Base-by-base conservation (phyloP, 2,888 invertebrate genomes). In the Zhuqinia jingwanae region DNA sequence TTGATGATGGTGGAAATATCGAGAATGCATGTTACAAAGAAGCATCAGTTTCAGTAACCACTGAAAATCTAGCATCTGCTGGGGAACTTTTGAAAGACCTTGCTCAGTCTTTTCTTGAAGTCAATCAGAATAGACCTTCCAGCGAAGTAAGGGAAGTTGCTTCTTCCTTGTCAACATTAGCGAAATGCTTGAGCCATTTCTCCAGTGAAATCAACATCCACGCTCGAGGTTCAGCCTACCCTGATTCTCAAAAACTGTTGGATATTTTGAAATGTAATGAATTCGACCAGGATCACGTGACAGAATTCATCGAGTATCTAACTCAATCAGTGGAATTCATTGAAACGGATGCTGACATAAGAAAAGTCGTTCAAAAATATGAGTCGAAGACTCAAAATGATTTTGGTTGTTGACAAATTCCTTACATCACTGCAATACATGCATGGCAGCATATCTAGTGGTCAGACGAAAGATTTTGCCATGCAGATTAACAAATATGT, bases 1-100 rank as follows among this genome's bases (percentile, higher is more conserved):
- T 79, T 50, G 79, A 79, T 8, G 68, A 79, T 17, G 79, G 79
- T n/a, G 45, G 47, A 25, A 65, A 68, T n/a, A 47, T 79, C 1
- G 79, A 79, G 30, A 50, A 79, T 30, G 22, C 25, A 13, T 79
- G 65, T 36, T 65, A 60, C 30, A 8, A 11, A 47, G 53, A 27
- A 20, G 79, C 63, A 2, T 79, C 79, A 6, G 30, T 30, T 20
- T 11, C 45, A 45, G 25, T 78, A n/a, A 42, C 45, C 2, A 27
- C 27, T 47, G 17, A 2, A 60, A 25, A 17, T 15, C 36, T 63
- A 1, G 15, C 1, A 0, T 1, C 36, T 6, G 63, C 63, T 11
- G 58, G 6, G 1, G 11, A 47, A 13, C 15, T 10, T 1, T 42
- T 36, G 1, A 2, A 77, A 22, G 17, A 25, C 1, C 36, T 77